Evolutionary conservation across 2,113 vertebrate genomes (phyloP).

Genomic region (Numenius arquata): DNA sequence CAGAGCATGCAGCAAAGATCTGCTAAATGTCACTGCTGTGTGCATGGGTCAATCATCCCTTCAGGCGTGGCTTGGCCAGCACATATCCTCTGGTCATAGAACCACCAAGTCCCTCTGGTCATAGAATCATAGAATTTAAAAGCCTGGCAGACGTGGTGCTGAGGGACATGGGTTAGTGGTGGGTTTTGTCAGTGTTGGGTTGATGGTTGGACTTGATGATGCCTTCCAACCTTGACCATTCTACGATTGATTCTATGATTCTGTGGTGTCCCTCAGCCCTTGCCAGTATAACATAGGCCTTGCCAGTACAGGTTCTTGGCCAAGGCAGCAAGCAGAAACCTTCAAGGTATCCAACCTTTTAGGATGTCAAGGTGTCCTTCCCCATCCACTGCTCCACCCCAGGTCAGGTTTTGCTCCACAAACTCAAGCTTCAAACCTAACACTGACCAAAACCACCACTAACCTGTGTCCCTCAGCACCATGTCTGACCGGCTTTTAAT

Average conservation of each 20-base stretch:
- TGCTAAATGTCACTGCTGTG: not conserved
- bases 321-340: not conserved
- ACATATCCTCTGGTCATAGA: not conserved
- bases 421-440: not conserved
- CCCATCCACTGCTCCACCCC: not conserved
- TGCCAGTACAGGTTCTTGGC: not conserved
- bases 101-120: not conserved
- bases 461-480: too few relatives aligned
- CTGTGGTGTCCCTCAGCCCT: not conserved
- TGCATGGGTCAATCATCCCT: not conserved
- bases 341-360: not conserved
- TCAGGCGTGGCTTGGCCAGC: not conserved
- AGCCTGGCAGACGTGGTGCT: not conserved
- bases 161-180: not conserved
- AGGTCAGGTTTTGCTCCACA: not conserved
- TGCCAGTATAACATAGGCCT: not conserved
- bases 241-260: not conserved
- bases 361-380: not conserved
- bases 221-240: not conserved
- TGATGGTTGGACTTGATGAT: not conserved
- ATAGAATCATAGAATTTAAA: not conserved
- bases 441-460: too few relatives aligned
- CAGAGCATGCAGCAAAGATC: not conserved
- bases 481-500: too few relatives aligned
- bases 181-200: not conserved